Evolutionary conservation across 1,140 invertebrate species (phyloP).

Genomic region (Achroia grisella): DNA sequence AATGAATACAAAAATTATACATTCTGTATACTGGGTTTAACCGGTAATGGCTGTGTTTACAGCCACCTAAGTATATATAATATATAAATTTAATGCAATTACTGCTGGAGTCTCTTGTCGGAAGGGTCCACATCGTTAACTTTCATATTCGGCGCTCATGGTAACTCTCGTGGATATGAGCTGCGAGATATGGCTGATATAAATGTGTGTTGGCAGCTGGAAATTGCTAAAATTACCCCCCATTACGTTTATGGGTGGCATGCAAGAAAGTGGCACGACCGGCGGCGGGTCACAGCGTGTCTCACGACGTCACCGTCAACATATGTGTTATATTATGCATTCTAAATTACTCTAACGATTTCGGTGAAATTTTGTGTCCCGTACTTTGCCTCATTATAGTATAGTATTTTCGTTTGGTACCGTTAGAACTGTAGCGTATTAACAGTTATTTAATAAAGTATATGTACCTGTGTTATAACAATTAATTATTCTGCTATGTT

Average conservation of each 20-base stretch:
- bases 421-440: no score
- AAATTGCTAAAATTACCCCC: constrained; percentile 53
- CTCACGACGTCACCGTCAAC: constrained; percentile 22
- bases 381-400: no score
- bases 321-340: constrained; percentile 22
- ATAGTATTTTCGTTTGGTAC: no score
- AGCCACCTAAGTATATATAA: constrained; percentile 7
- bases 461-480: no score
- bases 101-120: constrained; percentile 18
- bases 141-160: constrained; percentile 25
- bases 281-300: constrained; percentile 34
- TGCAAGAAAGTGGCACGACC: constrained; percentile 44
- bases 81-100: constrained; percentile 23
- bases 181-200: constrained; percentile 36
- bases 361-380: no score
- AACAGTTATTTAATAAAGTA: no score
- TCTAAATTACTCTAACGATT: no score
- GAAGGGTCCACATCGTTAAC: constrained; percentile 23
- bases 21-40: constrained; percentile 7
- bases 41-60: constrained; percentile 20
- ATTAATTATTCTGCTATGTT: no score
- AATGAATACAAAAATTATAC: constrained; percentile 3
- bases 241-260: constrained; percentile 46
- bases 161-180: constrained; percentile 19
- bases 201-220: constrained; percentile 32